A percentile compares a stretch with the other conserved stretches of the same genome.
Evolutionary conservation across 2,888 invertebrate species (phyloP).

Genomic region (Artemia sp.): DNA sequence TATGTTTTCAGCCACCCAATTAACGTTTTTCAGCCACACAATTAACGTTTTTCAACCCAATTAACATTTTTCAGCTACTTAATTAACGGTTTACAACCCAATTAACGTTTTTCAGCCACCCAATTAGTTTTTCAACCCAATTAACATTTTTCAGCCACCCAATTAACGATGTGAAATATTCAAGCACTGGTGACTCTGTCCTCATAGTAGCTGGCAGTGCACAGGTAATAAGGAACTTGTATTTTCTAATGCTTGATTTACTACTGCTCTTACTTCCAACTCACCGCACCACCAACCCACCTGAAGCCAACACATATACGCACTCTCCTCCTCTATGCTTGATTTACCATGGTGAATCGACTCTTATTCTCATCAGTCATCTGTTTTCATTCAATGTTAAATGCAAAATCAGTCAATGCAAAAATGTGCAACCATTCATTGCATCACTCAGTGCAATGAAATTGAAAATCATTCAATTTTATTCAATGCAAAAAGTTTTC

Average conservation of each 20-base stretch:
- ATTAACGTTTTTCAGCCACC: too few relatives aligned
- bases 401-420: too few relatives aligned
- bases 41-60: too few relatives aligned
- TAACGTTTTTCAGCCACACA: too few relatives aligned
- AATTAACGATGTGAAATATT: constrained; percentile 74
- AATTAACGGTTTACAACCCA: constrained; percentile 54
- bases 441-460: too few relatives aligned
- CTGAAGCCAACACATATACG: too few relatives aligned
- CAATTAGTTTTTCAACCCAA: too few relatives aligned
- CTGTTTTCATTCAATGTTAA: neutral
- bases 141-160: constrained; percentile 30
- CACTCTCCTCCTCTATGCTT: neutral
- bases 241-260: neutral
- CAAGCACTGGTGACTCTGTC: constrained; percentile 79
- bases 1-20: too few relatives aligned
- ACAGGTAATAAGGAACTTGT: constrained; percentile 34
- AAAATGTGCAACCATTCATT: too few relatives aligned
- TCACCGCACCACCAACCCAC: too few relatives aligned
- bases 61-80: constrained; percentile 45
- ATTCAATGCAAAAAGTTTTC: too few relatives aligned
- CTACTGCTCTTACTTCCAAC: neutral
- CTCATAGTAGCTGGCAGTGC: constrained; percentile 80
- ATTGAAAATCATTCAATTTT: too few relatives aligned
- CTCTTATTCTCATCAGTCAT: neutral
- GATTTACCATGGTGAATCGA: neutral